Base-by-base conservation (phyloP, 2,888 invertebrate species). In the Dicranocentrus wangi region DNA sequence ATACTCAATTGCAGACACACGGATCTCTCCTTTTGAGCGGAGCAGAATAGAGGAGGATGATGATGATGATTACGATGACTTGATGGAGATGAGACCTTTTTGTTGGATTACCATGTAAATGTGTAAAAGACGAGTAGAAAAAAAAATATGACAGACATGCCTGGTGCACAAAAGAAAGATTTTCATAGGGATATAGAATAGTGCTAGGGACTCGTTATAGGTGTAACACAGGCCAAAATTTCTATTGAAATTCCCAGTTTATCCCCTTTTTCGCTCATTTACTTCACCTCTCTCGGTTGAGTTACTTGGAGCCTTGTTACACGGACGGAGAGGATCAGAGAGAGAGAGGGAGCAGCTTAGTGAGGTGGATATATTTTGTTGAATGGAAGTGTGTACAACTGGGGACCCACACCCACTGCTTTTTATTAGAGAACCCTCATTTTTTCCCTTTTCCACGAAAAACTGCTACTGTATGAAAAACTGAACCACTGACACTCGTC, bases 21-120 rank as follows among this genome's bases (percentile, higher is more conserved):
- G 32, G 32, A 32, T 32, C 32, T 10, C n/a, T 65, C 23, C 47
- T 61, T 13, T 25, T 25, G 63, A 32, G 10, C 32, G 47, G 73
- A 68, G 58, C 23, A 43, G 61, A 61, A 68, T 58, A 55, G 58
- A 76, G 68, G 68, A 63, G 10, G 61, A 47, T 70, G 55, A 70
- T 13, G 66, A 58, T 28, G 69, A 69, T 63, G 69, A 69, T 77
- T 61, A 77, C 63, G 77, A 77, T 61, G 69, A 63, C 70, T 69
- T 77, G 77, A 77, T 77, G 77, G 70, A 63, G 70, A 58, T 71
- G 78, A 70, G 71, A 70, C 63, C 69, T 63, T 75, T 77, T 51
- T 69, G 60, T 77, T 77, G 68, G 32, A 58, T 76, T 66, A 60
- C 43, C 77, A 69, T 77, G 69, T 76, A 76, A 69, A 73, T 53